phyloP scores from a whole-genome alignment of 2,113 vertebrate species.

The Eclectus roratus region DNA sequence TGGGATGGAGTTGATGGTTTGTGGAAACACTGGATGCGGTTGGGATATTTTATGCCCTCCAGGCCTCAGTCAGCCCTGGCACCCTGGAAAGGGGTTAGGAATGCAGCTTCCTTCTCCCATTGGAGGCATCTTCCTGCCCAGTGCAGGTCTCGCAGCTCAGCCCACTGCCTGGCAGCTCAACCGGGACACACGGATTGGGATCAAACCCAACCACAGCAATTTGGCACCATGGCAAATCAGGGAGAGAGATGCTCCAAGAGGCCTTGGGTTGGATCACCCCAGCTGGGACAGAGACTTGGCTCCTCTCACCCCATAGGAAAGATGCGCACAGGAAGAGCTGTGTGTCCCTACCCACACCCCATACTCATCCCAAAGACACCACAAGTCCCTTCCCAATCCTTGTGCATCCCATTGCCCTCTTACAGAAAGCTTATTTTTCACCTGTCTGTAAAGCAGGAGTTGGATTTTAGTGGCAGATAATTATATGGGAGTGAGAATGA shows the following conservation, averaged over 20 bases:
- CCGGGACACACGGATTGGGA: fast-evolving
- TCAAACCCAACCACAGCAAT: fast-evolving
- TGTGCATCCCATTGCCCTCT: fast-evolving
- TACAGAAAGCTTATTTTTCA: background rate
- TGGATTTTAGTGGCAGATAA: background rate
- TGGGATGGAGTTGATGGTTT: fast-evolving
- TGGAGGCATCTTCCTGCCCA: background rate
- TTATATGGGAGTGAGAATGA: background rate
- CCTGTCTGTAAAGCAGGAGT: background rate
- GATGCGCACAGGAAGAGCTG: background rate
- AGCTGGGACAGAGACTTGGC: background rate
- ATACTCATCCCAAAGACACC: fast-evolving
- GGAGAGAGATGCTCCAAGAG: background rate
- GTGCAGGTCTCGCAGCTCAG: fast-evolving
- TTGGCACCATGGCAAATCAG: fast-evolving
- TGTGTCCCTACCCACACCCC: fast-evolving
- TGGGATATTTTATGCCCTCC: background rate
- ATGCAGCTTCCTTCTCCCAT: background rate
- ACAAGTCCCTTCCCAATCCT: background rate
- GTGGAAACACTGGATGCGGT: background rate
- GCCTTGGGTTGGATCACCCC: background rate
- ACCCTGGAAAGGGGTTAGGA: background rate
- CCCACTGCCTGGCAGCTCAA: background rate
- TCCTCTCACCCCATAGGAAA: background rate
- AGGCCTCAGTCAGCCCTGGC: background rate